These are phyloP conservation scores for Formica exsecta DNA, from an alignment of 1,140 invertebrate species.

Conservation along the genomic window DNA sequence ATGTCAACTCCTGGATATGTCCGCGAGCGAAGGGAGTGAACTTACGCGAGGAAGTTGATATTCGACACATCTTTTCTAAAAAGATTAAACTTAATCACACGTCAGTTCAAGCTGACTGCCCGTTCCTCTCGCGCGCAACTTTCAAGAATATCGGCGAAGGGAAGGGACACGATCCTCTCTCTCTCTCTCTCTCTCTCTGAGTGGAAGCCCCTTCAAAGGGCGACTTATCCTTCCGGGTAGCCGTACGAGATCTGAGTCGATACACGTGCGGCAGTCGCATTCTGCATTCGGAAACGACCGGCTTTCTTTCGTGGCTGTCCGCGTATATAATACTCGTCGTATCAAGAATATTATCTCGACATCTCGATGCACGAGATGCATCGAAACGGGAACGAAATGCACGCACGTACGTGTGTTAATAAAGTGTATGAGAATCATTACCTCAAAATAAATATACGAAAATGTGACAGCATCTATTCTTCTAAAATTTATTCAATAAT, in stretches of 20 bases:
- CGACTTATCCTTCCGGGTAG: conserved; percentile 63
- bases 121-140: conserved; percentile 4
- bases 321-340: conserved; percentile 61
- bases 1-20: too few species aligned
- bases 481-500: neutral
- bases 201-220: conserved; percentile 45
- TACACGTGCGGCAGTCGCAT: conserved; percentile 72
- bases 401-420: conserved; percentile 57
- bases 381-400: conserved; percentile 42
- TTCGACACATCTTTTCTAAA: conserved; percentile 5
- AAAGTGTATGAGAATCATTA: conserved; percentile 17
- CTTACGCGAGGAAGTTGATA: conserved; percentile 40
- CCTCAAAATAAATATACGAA: neutral
- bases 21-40: conserved; percentile 32
- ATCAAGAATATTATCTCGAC: conserved; percentile 61
- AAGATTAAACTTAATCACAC: conserved; percentile 58
- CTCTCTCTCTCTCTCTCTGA: conserved; percentile 13
- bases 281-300: conserved; percentile 70
- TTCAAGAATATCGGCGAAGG: conserved; percentile 42
- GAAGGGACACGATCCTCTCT: conserved; percentile 3
- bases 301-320: conserved; percentile 48
- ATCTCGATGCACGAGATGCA: conserved; percentile 70
- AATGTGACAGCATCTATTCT: neutral
- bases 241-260: conserved; percentile 68
- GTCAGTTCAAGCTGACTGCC: conserved; percentile 25